A percentile compares a stretch with the other conserved stretches of the same genome.
These are phyloP conservation scores for Clavelina lepadiformis DNA, from an alignment of 23 tunicate genomes.

Conservation along the genomic window DNA sequence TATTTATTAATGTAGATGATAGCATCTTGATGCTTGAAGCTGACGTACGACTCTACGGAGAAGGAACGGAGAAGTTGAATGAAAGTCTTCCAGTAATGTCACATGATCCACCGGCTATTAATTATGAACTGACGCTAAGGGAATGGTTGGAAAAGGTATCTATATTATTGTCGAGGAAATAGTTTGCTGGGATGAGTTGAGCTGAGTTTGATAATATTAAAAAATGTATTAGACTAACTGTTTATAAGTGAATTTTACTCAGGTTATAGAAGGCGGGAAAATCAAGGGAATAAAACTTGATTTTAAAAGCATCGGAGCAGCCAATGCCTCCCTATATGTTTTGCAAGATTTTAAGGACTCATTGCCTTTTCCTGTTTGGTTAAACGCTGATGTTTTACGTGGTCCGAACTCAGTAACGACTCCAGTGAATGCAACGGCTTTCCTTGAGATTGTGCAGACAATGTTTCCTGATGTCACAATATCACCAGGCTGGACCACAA, in stretches of 20 bases:
- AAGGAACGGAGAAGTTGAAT: conserved; percentile 26
- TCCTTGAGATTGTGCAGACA: conserved; percentile 21
- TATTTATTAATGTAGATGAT: conserved; percentile 44
- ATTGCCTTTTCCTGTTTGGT: conserved; percentile 63
- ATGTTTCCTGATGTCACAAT: conserved; percentile 58
- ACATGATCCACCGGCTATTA: conserved; percentile 54
- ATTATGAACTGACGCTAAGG: conserved; percentile 52
- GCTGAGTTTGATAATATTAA: not conserved
- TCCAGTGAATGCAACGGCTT: conserved; percentile 62
- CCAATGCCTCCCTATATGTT: conserved; percentile 36
- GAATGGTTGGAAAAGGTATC: conserved; percentile 67
- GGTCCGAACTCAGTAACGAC: conserved; percentile 75
- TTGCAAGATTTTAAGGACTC: conserved; percentile 3
- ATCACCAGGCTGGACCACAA: conserved; percentile 89
- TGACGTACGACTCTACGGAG: conserved; percentile 52
- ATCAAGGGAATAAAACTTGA: conserved; percentile 83
- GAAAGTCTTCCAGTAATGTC: conserved; percentile 75
- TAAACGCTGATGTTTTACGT: conserved; percentile 64
- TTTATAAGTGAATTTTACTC: not conserved
- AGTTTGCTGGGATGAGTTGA: not conserved
- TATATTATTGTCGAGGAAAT: not conserved
- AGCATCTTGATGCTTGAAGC: conserved; percentile 80
- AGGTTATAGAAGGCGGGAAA: conserved; percentile 32
- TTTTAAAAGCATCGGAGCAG: conserved; percentile 61
- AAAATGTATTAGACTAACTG: not conserved